Evolutionary conservation across 2,888 invertebrate species (phyloP).

Genomic region (Emmelina monodactyla): DNA sequence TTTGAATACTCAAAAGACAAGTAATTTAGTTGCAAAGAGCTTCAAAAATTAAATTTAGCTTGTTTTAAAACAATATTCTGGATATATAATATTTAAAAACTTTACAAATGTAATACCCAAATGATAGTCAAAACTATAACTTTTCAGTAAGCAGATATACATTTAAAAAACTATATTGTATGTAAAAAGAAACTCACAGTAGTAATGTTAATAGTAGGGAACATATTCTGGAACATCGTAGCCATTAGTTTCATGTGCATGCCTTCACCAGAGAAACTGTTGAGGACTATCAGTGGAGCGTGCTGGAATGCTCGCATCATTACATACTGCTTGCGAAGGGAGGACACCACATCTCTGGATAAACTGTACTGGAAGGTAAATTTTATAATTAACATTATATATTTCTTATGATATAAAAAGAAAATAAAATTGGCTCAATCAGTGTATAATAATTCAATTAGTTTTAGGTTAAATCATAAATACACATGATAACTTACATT

Average conservation of each 20-base stretch:
- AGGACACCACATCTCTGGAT: slow-evolving; percentile 85
- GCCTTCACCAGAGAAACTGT: slow-evolving; percentile 90
- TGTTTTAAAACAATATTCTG: too few relatives aligned
- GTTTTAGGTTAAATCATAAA: not conserved
- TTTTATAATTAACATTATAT: not conserved
- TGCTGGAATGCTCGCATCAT: slow-evolving; percentile 84
- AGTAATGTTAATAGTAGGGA: slow-evolving; percentile 94
- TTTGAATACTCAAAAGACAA: too few relatives aligned
- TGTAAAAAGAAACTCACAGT: slow-evolving; percentile 72
- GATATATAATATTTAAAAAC: too few relatives aligned
- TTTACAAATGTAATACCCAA: too few relatives aligned
- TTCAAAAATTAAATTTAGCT: too few relatives aligned
- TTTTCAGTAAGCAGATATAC: too few relatives aligned
- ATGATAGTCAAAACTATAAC: too few relatives aligned
- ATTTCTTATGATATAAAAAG: not conserved
- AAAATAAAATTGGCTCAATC: not conserved
- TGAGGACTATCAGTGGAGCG: slow-evolving; percentile 89
- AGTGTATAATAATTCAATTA: not conserved
- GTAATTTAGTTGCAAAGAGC: too few relatives aligned
- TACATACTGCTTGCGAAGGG: slow-evolving; percentile 83
- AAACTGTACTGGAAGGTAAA: slow-evolving; percentile 70
- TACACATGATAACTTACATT: slow-evolving; percentile 31
- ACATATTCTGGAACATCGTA: slow-evolving; percentile 98
- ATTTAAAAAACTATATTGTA: not conserved
- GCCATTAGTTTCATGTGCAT: slow-evolving; percentile 92